These are phyloP conservation scores for Notiomystis cincta DNA, from an alignment of 2,113 vertebrate genomes.

Conservation along the genomic window DNA sequence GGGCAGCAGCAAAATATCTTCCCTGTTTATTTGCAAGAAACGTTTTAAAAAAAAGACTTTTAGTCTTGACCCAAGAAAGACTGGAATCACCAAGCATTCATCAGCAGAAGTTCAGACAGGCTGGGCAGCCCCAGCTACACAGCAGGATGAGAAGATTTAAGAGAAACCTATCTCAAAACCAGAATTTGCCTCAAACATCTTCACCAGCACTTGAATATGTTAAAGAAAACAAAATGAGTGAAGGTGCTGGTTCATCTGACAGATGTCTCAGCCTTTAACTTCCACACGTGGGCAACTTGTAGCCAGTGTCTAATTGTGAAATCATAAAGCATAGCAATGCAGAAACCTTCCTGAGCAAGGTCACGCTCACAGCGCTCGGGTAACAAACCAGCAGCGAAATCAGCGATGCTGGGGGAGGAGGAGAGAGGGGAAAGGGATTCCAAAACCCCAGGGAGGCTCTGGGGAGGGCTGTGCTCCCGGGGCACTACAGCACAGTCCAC, in stretches of 20 bases:
- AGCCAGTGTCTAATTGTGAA: slow-evolving; percentile 25
- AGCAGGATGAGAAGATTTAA: neutral
- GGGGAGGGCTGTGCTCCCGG: neutral
- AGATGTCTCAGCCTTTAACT: neutral
- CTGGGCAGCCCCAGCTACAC: neutral
- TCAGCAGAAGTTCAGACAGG: neutral
- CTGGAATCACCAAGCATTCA: neutral
- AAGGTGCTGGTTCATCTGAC: neutral
- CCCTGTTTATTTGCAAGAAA: neutral
- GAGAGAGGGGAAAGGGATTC: neutral
- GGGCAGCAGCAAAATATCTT: neutral
- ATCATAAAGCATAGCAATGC: slow-evolving; percentile 23
- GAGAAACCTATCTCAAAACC: neutral
- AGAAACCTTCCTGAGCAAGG: slow-evolving; percentile 29
- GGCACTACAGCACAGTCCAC: accelerated
- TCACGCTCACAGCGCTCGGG: neutral
- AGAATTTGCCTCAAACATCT: neutral
- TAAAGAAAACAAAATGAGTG: neutral
- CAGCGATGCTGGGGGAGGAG: accelerated
- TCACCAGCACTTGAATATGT: neutral
- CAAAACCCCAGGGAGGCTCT: neutral
- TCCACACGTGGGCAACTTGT: neutral
- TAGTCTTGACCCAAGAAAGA: neutral
- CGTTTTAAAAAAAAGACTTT: neutral
- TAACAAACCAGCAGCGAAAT: neutral